These are phyloP conservation scores for Drosophila repletoides DNA, from an alignment of 1,140 invertebrate species.

Conservation along the genomic window DNA sequence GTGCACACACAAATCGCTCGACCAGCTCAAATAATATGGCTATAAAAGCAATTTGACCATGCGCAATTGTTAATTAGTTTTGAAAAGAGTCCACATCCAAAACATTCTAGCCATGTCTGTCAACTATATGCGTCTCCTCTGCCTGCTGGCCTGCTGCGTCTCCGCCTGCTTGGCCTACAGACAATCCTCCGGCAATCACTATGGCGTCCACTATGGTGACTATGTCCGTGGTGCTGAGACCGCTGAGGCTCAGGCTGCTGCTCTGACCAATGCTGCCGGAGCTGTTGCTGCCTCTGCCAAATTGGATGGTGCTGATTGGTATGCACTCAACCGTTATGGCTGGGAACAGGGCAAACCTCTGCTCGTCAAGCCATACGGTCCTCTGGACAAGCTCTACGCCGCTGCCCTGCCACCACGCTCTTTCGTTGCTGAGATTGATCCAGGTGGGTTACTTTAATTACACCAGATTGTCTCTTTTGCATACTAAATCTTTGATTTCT, in stretches of 20 bases:
- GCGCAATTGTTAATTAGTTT: constrained; percentile 74
- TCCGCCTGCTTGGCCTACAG: constrained; percentile 32
- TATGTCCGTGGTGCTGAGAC: constrained; percentile 46
- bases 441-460: constrained; percentile 47
- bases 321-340: constrained; percentile 65
- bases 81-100: constrained; percentile 55
- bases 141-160: constrained; percentile 65
- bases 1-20: constrained; percentile 67
- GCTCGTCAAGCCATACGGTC: constrained; percentile 57
- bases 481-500: constrained; percentile 8
- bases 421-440: constrained; percentile 76
- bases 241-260: constrained; percentile 69
- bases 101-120: constrained; percentile 46
- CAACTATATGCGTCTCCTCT: constrained; percentile 55
- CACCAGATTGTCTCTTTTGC: background rate
- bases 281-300: constrained; percentile 72
- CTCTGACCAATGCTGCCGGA: constrained; percentile 69
- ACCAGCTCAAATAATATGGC: constrained; percentile 62
- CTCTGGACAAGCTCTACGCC: constrained; percentile 64
- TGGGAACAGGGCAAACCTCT: constrained; percentile 69
- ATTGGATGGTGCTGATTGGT: constrained; percentile 55
- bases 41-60: constrained; percentile 79
- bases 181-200: constrained; percentile 4
- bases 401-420: constrained; percentile 70
- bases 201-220: constrained; percentile 37